Conservation (phyloP, 2,888 invertebrate species). For the Cryptus viduatorius region DNA sequence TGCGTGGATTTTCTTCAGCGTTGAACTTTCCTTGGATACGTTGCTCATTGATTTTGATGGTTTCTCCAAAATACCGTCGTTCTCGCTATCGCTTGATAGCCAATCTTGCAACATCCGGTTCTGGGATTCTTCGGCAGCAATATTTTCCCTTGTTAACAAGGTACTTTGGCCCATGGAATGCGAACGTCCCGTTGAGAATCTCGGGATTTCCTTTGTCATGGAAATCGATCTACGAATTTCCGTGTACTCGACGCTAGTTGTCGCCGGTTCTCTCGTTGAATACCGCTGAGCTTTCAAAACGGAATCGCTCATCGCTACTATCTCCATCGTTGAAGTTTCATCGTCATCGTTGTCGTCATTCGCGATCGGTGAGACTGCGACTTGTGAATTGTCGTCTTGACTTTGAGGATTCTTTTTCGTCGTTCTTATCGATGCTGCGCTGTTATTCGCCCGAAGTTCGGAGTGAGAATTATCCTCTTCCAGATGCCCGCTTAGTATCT, state of each 20-base stretch:
- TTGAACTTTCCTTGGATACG: background rate
- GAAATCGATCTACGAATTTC: background rate
- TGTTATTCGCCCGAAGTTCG: background rate
- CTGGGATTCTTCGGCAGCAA: background rate
- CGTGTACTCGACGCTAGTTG: background rate
- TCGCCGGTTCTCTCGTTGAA: background rate
- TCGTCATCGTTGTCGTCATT: background rate
- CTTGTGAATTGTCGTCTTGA: background rate
- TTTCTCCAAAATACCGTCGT: background rate
- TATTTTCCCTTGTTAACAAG: background rate
- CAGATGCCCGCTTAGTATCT: slow-evolving; percentile 14
- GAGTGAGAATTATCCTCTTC: slow-evolving; percentile 12
- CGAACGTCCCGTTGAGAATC: background rate
- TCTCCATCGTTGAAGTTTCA: background rate
- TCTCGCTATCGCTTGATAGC: slow-evolving; percentile 34
- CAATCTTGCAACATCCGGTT: slow-evolving; percentile 27
- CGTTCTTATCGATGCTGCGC: background rate
- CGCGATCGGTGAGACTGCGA: background rate
- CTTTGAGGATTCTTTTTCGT: slow-evolving; percentile 2
- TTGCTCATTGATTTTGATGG: background rate
- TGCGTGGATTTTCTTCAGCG: background rate
- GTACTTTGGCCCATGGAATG: background rate
- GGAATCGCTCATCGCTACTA: background rate
- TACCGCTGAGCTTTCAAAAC: background rate
- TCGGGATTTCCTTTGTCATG: background rate